Evolutionary conservation across 2,888 invertebrate genomes (phyloP).

Genomic region (Drosophila neutralis): DNA sequence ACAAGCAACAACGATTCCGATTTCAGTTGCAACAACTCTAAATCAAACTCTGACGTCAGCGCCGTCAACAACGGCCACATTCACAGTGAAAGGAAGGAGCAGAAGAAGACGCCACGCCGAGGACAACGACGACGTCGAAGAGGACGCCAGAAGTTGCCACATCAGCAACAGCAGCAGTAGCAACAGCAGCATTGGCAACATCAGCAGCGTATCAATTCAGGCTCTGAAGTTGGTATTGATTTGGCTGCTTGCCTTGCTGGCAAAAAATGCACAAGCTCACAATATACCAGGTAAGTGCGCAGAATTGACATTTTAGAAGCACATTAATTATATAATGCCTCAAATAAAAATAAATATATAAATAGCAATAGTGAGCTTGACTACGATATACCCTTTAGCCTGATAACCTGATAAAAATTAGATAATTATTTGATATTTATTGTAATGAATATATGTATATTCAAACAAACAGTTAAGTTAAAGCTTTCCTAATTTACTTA

Average conservation of each 20-base stretch:
- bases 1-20: slow-evolving; percentile 43
- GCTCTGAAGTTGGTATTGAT: slow-evolving; percentile 78
- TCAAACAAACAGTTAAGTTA: background rate
- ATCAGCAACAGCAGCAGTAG: slow-evolving; percentile 29
- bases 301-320: background rate
- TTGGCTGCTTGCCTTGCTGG: slow-evolving; percentile 81
- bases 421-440: background rate
- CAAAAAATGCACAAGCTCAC: slow-evolving; percentile 83
- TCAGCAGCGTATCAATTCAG: slow-evolving; percentile 49
- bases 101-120: slow-evolving; percentile 51
- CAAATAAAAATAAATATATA: slow-evolving; percentile 6
- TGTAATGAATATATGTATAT: background rate
- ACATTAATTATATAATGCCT: slow-evolving; percentile 37
- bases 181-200: slow-evolving; percentile 37
- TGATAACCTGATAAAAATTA: too few species aligned
- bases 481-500: background rate
- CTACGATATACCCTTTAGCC: background rate
- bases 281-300: slow-evolving; percentile 84
- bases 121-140: slow-evolving; percentile 53
- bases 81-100: slow-evolving; percentile 68
- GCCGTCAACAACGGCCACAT: slow-evolving; percentile 57
- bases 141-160: slow-evolving; percentile 46
- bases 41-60: slow-evolving; percentile 38
- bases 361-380: background rate
- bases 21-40: slow-evolving; percentile 47